These are phyloP conservation scores for Caerostris darwini DNA, from an alignment of 1,140 invertebrate genomes.

Conservation along the genomic window DNA sequence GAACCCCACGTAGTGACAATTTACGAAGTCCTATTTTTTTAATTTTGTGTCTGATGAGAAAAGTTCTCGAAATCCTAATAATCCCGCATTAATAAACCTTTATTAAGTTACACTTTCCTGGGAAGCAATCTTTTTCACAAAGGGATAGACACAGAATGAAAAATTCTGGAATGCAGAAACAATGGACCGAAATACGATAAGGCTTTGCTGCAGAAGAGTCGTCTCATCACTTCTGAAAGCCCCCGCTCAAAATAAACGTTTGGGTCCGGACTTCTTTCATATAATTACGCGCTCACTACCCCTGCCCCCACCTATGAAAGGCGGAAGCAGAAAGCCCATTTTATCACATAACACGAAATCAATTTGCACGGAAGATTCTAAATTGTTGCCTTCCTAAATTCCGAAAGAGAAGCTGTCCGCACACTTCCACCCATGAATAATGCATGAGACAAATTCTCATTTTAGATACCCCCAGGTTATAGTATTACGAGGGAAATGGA, in stretches of 20 bases:
- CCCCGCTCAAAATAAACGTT: background rate
- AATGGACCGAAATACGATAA: background rate
- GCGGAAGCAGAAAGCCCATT: background rate
- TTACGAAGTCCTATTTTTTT: no score
- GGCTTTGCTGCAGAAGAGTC: background rate
- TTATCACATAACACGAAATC: slow-evolving; percentile 58
- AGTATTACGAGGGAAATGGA: slow-evolving; percentile 10
- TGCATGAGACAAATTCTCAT: slow-evolving; percentile 52
- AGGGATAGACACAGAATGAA: background rate
- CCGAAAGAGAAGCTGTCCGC: slow-evolving; percentile 57
- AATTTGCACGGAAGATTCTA: slow-evolving; percentile 52
- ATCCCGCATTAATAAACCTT: background rate
- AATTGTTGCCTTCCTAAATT: slow-evolving; percentile 39
- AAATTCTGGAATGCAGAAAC: background rate
- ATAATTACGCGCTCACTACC: background rate
- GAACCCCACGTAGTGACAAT: no score
- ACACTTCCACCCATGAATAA: slow-evolving; percentile 54
- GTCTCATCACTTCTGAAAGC: background rate
- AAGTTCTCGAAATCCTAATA: background rate
- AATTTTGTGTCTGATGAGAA: background rate
- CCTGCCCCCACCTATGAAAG: background rate
- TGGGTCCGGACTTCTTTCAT: slow-evolving; percentile 16
- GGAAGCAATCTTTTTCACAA: background rate
- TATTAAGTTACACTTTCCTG: background rate
- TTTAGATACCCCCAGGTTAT: slow-evolving; percentile 55